A percentile compares a stretch with the other conserved stretches of the same genome.
Conservation (phyloP, 1,140 invertebrate species). For the Frieseomelitta varia region DNA sequence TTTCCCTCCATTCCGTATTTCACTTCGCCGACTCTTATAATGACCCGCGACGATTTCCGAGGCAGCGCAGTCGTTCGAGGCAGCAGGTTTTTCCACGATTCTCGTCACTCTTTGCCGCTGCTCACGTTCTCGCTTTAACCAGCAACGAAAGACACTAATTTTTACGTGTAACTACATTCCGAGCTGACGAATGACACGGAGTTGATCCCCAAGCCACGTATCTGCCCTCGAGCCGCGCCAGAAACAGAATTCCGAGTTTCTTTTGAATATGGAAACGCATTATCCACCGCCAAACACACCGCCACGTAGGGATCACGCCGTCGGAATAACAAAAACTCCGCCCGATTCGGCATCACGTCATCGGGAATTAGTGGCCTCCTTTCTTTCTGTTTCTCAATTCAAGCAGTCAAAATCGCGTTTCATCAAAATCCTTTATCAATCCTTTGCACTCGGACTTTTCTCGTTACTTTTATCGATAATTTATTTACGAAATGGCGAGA, state of each 20-base stretch:
- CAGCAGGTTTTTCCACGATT: not conserved
- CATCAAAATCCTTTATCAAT: not conserved
- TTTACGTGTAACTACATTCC: conserved; percentile 21
- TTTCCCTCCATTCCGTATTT: not conserved
- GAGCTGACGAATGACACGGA: not conserved
- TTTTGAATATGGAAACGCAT: conserved; percentile 18
- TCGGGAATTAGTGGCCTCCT: not conserved
- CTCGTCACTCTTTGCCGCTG: not conserved
- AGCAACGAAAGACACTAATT: conserved; percentile 4
- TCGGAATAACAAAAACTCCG: not conserved
- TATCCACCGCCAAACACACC: not conserved
- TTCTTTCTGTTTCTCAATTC: not conserved
- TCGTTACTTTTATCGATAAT: too few relatives aligned
- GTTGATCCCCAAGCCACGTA: conserved; percentile 7
- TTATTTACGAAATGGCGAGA: too few relatives aligned
- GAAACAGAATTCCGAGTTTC: not conserved
- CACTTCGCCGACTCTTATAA: not conserved
- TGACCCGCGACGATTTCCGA: not conserved
- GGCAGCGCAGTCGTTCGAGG: not conserved
- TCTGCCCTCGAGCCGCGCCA: not conserved
- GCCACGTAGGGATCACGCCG: not conserved
- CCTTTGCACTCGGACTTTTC: too few relatives aligned
- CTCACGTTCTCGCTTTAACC: not conserved
- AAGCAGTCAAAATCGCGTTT: not conserved
- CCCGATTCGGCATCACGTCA: not conserved